Percentiles rank a stretch among this genome's conserved stretches.
Conservation (phyloP, 2,797 vertebrate species). For the Denticeps clupeoides region DNA sequence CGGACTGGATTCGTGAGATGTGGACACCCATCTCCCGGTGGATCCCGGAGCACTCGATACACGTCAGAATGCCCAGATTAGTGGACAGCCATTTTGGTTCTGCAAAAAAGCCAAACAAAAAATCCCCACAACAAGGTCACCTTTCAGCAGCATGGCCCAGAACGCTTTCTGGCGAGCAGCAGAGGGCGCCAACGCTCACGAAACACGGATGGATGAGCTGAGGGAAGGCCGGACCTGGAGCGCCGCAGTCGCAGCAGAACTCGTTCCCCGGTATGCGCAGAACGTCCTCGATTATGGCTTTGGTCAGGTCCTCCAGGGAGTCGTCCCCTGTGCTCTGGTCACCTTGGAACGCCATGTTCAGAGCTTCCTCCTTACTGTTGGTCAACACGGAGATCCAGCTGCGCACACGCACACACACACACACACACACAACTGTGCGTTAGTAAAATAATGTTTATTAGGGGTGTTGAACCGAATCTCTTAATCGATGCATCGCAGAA, state of each 20-base stretch:
- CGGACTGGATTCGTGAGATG: slow-evolving; percentile 80
- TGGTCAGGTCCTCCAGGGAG: slow-evolving; percentile 74
- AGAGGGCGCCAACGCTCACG: slow-evolving; percentile 10
- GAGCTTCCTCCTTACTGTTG: slow-evolving; percentile 81
- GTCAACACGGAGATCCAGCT: slow-evolving; percentile 85
- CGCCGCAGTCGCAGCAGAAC: slow-evolving; percentile 76
- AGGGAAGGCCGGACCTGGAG: slow-evolving; percentile 43
- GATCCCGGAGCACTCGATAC: slow-evolving; percentile 83
- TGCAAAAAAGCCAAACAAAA: slow-evolving; percentile 28
- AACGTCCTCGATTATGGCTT: slow-evolving; percentile 78
- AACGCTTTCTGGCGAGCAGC: slow-evolving; percentile 15
- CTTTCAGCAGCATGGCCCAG: neutral
- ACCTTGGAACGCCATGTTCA: slow-evolving; percentile 78
- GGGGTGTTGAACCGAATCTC: too few relatives aligned
- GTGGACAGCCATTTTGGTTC: slow-evolving; percentile 83
- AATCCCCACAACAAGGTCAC: neutral
- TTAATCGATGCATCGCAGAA: too few relatives aligned
- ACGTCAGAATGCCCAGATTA: slow-evolving; percentile 80
- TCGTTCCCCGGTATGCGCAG: slow-evolving; percentile 73
- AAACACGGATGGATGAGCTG: neutral
- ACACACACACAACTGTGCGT: neutral
- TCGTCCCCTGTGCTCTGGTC: slow-evolving; percentile 75
- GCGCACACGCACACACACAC: slow-evolving; percentile 1
- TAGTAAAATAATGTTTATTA: too few relatives aligned
- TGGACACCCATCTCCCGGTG: slow-evolving; percentile 85